A percentile compares a stretch with the other conserved stretches of the same genome.
Evolutionary conservation across 2,113 vertebrate genomes (phyloP).

Genomic region (Monopterus albus): DNA sequence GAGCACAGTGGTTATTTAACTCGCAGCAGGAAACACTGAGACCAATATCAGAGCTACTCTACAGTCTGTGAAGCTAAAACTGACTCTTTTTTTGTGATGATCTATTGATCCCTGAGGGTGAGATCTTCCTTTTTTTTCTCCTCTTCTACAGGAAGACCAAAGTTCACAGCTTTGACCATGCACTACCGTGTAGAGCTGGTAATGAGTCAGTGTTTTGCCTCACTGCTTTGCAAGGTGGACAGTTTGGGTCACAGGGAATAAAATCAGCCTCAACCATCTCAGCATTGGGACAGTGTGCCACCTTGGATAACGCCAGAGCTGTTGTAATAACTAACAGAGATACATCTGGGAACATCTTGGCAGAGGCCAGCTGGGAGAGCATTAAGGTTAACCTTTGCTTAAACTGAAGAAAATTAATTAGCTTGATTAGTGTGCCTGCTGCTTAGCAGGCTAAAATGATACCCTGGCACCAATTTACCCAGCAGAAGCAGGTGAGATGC

Average conservation of each 20-base stretch:
- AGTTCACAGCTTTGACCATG: conserved; percentile 9
- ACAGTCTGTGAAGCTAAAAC: background rate
- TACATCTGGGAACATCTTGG: background rate
- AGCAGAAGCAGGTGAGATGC: background rate
- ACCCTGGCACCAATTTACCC: background rate
- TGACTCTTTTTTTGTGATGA: background rate
- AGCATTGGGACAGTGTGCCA: background rate
- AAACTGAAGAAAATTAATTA: conserved; percentile 4
- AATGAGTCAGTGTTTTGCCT: background rate
- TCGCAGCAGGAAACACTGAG: background rate
- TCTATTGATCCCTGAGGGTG: background rate
- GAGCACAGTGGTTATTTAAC: conserved; percentile 1
- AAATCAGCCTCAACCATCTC: background rate
- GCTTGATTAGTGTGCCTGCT: background rate
- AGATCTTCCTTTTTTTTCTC: background rate
- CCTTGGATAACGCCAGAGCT: background rate
- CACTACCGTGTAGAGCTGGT: background rate
- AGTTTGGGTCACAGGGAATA: conserved; percentile 6
- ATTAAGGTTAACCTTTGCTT: conserved; percentile 15
- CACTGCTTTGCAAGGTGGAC: background rate
- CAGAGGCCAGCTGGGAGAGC: background rate
- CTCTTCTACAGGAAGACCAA: background rate
- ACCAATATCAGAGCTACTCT: background rate
- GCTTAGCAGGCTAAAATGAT: background rate
- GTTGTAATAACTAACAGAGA: too few species aligned